Base-by-base conservation (phyloP, 2,888 invertebrate genomes). In the Dryomyza anilis region DNA sequence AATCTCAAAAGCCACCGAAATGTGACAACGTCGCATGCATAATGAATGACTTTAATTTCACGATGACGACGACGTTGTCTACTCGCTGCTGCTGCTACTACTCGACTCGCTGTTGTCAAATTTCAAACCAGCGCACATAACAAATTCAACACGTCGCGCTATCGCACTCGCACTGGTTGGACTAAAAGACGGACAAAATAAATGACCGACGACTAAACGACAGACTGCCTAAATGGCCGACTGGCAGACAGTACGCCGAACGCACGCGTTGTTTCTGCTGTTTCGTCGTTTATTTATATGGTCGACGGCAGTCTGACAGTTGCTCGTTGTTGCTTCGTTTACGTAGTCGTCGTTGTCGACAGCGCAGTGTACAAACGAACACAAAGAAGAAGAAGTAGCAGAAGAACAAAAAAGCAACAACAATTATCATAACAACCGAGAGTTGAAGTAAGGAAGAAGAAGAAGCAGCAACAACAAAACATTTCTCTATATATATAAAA, bases 1-100 rank as follows among this genome's bases (percentile, higher is more conserved):
- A n/a, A n/a, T n/a, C n/a, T n/a, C n/a, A n/a, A 58, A 48, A 58
- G 50, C 21, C 53, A 21, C 36, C 56, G 65, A 70, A 68, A 67
- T 68, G 64, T 70, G 67, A 58, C 70, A 70, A 68, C 68, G 50
- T 63, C 61, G 70, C 65, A 48, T 50, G 33, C 53, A 68, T 66
- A 66, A 68, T 68, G 67, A 70, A 68, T 66, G 66, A 63, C 66
- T 68, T 68, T 58, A 68, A 69, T 63, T 63, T 33, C 33, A 33
- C 59, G 21, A 39, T 33, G 43, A n/a, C 27, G 50, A 19, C 48
- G n/a, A 30, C 48, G 33, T 29, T 33, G 53, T 29, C 53, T 30
- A 16, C 50, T 50, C 10, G 21, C 14, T 10, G 53, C 53, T 25
- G 33, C 3, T 55, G 23, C 8, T 12, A 12, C 33, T 33, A 8